Evolutionary conservation across 2,113 vertebrate genomes (phyloP).

Genomic region (Macquaria ambigua): DNA sequence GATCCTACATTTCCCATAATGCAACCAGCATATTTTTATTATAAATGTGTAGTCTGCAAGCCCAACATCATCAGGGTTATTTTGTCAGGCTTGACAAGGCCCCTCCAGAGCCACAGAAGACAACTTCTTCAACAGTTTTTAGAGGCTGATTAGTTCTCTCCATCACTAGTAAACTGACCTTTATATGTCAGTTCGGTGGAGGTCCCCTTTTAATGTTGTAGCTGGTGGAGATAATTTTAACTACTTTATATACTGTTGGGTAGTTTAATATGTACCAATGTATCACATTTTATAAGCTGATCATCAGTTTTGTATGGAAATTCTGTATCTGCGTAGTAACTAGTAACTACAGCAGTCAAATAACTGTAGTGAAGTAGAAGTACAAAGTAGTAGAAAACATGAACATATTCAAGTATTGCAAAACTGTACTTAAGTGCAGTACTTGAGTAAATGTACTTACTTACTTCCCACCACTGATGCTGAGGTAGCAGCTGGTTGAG

Average conservation of each 20-base stretch:
- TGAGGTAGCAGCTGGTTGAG: background rate
- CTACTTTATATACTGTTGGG: constrained; percentile 13
- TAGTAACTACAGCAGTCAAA: background rate
- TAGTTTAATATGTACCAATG: background rate
- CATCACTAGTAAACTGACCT: constrained; percentile 36
- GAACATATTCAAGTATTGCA: background rate
- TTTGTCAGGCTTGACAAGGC: constrained; percentile 9
- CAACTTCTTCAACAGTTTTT: background rate
- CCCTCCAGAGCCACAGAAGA: constrained; percentile 4
- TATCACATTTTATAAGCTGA: background rate
- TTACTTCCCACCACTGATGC: background rate
- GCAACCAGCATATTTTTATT: background rate
- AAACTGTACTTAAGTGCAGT: background rate
- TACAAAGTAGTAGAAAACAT: background rate
- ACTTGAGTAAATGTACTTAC: background rate
- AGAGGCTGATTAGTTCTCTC: constrained; percentile 33
- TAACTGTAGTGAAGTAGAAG: background rate
- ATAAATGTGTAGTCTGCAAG: background rate
- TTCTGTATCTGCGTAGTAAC: background rate
- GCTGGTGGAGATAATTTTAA: constrained; percentile 11
- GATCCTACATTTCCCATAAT: constrained; percentile 4
- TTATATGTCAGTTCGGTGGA: constrained; percentile 36
- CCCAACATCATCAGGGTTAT: background rate
- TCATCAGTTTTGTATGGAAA: background rate
- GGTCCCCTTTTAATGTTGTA: constrained; percentile 4